phyloP scores from a whole-genome alignment of 2,888 invertebrate species.

The Leptogaster cylindrica region DNA sequence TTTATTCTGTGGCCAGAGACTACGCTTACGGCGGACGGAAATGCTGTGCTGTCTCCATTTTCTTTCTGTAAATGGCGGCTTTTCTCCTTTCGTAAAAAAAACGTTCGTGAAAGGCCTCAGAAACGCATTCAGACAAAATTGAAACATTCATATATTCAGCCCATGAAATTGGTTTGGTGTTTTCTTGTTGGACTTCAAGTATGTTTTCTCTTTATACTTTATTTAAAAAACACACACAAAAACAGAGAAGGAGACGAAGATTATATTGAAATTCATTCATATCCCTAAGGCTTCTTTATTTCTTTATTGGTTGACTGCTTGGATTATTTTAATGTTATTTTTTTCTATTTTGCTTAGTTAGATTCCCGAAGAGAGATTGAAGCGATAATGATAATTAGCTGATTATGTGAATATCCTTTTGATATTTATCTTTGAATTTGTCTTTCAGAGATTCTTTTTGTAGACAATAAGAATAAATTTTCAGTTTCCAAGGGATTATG shows the following conservation, averaged over 20 bases:
- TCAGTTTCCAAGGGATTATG: too few relatives aligned
- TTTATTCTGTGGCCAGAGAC: constrained; percentile 18
- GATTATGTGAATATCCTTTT: too few relatives aligned
- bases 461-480: too few relatives aligned
- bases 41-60: not conserved
- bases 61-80: constrained; percentile 7
- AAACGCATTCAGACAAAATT: constrained; percentile 27
- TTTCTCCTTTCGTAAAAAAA: not conserved
- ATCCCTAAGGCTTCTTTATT: constrained; percentile 1
- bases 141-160: constrained; percentile 31
- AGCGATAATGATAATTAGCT: too few relatives aligned
- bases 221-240: constrained; percentile 1
- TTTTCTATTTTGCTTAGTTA: too few relatives aligned
- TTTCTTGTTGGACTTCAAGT: not conserved
- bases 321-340: too few relatives aligned
- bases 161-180: constrained; percentile 30
- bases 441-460: too few relatives aligned
- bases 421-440: too few relatives aligned
- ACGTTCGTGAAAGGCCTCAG: not conserved
- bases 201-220: constrained; percentile 11
- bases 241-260: not conserved
- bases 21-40: not conserved
- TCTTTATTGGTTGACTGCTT: too few relatives aligned
- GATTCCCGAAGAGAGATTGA: too few relatives aligned
- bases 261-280: constrained; percentile 16